Conservation (phyloP, 2,113 vertebrate genomes). For the Saccopteryx bilineata region DNA sequence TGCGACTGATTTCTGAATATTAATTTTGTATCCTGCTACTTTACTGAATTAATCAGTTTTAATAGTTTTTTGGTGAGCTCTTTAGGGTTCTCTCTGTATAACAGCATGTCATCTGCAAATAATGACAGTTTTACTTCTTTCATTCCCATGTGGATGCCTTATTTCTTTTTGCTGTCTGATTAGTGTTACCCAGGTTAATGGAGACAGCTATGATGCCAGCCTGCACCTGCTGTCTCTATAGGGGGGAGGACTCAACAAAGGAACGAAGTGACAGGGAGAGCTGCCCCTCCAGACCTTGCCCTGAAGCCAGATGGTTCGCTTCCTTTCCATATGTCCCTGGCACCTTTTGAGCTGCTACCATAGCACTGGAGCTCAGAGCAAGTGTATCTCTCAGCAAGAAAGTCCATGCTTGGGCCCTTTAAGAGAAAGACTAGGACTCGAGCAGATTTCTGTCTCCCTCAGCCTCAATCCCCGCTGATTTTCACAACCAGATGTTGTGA, state of each 20-base stretch:
- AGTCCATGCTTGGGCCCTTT: background rate
- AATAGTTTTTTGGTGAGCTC: background rate
- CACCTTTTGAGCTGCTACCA: background rate
- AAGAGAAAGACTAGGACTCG: background rate
- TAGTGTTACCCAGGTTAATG: background rate
- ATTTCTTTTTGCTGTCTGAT: background rate
- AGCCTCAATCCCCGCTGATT: background rate
- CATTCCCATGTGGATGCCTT: background rate
- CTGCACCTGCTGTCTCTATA: background rate
- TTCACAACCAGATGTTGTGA: background rate
- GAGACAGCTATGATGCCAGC: background rate
- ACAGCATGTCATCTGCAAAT: background rate
- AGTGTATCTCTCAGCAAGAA: background rate
- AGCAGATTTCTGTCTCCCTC: background rate
- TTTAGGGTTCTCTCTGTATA: background rate
- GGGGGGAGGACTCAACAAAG: background rate
- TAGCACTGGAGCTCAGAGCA: background rate
- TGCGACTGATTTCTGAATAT: background rate
- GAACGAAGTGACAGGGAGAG: background rate
- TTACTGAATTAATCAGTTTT: background rate
- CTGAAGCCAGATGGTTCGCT: background rate
- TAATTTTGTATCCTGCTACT: background rate
- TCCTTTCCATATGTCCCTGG: background rate
- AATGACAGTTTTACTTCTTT: background rate
- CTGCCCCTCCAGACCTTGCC: background rate